Conservation (phyloP, 2,113 vertebrate species). For the Maccullochella peelii region DNA sequence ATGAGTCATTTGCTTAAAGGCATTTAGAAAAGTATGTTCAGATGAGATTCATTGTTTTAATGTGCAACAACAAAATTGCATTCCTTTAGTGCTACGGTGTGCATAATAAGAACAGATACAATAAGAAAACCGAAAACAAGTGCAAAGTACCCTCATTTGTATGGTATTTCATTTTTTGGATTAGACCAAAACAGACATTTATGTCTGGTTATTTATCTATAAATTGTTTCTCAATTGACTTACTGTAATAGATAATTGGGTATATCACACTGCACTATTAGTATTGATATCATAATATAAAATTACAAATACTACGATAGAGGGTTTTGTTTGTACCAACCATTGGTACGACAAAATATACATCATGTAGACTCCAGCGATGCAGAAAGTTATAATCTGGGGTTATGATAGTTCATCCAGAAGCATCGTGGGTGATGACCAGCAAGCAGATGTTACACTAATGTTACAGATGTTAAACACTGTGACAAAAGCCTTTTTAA, state of each 20-base stretch:
- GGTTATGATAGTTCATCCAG: conserved; percentile 4
- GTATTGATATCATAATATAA: not conserved
- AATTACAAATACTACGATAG: not conserved
- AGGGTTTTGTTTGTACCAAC: not conserved
- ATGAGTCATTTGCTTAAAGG: conserved; percentile 11
- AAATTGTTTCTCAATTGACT: not conserved
- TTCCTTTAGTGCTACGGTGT: not conserved
- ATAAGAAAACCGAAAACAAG: too few species aligned
- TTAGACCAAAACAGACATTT: not conserved
- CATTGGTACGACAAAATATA: not conserved
- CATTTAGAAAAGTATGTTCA: not conserved
- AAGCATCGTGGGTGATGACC: not conserved
- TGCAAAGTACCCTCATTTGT: not conserved
- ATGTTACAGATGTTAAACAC: too few species aligned
- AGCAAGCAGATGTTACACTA: not conserved
- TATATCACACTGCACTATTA: not conserved
- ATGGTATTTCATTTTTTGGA: not conserved
- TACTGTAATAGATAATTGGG: not conserved
- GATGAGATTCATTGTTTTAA: not conserved
- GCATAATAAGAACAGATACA: not conserved
- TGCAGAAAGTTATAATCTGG: conserved; percentile 8
- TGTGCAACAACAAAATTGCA: not conserved
- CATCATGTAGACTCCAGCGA: not conserved
- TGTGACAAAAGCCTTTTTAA: not conserved
- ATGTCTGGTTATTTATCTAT: not conserved